Conservation (phyloP, 2,797 vertebrate species). For the Macropus fuliginosus region DNA sequence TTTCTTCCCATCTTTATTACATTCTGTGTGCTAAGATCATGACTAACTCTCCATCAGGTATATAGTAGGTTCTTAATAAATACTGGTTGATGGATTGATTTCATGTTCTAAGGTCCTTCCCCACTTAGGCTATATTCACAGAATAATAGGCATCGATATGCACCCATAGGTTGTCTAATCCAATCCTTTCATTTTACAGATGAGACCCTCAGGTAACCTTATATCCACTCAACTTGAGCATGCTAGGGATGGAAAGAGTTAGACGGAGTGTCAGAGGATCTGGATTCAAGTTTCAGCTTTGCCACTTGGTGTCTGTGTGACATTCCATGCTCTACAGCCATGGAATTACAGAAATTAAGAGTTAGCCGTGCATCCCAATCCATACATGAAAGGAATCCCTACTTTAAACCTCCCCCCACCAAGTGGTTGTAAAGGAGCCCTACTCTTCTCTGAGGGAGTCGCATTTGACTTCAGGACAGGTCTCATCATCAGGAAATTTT, state of each 20-base stretch:
- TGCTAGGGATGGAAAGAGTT: not conserved
- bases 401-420: not conserved
- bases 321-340: not conserved
- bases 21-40: not conserved
- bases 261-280: not conserved
- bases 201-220: not conserved
- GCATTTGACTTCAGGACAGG: not conserved
- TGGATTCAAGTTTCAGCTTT: not conserved
- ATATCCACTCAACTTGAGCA: not conserved
- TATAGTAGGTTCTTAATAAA: rapidly evolving
- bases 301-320: not conserved
- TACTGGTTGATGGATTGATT: not conserved
- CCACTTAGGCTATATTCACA: not conserved
- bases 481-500: not conserved
- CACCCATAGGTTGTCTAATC: not conserved
- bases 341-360: not conserved
- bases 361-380: not conserved
- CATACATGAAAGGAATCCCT: not conserved
- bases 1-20: not conserved
- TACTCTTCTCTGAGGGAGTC: not conserved
- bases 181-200: not conserved
- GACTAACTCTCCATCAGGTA: not conserved
- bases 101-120: not conserved
- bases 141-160: not conserved
- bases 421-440: too few relatives aligned